phyloP scores from a whole-genome alignment of 2,113 vertebrate genomes.

The Hepsetus odoe region DNA sequence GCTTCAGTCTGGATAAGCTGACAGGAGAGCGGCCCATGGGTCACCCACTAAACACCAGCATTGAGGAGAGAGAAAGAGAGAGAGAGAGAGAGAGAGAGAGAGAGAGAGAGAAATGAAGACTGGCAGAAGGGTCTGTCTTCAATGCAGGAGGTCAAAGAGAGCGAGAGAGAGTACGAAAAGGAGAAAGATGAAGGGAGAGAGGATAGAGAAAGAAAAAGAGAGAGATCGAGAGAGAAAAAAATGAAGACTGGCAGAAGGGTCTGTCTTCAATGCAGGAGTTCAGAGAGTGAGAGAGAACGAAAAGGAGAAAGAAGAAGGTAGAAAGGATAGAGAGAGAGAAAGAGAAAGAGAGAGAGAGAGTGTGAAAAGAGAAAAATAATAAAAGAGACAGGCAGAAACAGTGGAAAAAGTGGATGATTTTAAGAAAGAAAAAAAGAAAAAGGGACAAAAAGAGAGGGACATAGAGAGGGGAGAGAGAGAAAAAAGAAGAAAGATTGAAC shows the following conservation, averaged over 20 bases:
- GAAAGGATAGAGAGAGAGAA: neutral
- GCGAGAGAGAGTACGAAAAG: neutral
- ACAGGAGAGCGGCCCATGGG: conserved; percentile 65
- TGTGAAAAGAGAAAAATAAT: neutral
- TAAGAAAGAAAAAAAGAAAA: neutral
- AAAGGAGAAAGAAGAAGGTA: neutral
- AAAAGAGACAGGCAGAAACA: neutral
- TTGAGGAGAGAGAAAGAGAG: conserved; percentile 27
- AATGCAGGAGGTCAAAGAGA: neutral
- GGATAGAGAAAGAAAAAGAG: neutral
- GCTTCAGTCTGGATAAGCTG: conserved; percentile 75
- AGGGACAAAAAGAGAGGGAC: neutral
- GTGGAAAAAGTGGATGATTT: too few species aligned
- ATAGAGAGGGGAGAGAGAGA: neutral
- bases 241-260: neutral
- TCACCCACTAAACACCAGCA: conserved; percentile 65
- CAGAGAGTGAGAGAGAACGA: conserved; percentile 1
- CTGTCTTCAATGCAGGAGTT: too few species aligned
- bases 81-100: neutral
- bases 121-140: neutral
- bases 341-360: neutral
- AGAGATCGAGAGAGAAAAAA: neutral
- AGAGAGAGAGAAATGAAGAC: neutral
- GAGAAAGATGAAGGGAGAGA: neutral
- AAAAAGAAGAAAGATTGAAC: neutral